These are phyloP conservation scores for Aleadryas rufinucha DNA, from an alignment of 2,113 vertebrate species.

Conservation along the genomic window DNA sequence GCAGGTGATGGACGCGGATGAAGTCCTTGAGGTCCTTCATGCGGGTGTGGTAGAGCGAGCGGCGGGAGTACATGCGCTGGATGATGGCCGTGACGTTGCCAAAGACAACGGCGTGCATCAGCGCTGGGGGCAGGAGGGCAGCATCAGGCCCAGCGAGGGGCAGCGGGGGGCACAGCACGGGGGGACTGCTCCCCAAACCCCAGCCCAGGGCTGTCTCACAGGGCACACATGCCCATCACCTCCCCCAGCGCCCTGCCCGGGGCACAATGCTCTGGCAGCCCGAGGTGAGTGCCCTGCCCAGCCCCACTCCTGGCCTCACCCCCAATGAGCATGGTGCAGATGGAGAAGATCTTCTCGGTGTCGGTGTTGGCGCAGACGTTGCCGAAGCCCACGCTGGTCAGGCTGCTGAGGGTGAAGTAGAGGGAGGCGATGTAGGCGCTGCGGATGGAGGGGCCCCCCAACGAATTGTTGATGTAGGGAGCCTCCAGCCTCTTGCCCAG, in stretches of 20 bases:
- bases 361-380: constrained; percentile 96
- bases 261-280: accelerated
- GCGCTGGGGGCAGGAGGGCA: constrained; percentile 63
- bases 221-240: accelerated
- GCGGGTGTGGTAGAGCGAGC: constrained; percentile 94
- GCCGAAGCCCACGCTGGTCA: constrained; percentile 95
- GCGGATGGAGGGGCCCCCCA: constrained; percentile 86
- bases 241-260: neutral
- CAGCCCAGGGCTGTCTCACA: neutral
- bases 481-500: constrained; percentile 90
- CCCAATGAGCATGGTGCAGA: constrained; percentile 96
- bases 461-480: constrained; percentile 87
- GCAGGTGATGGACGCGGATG: constrained; percentile 90
- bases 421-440: constrained; percentile 94
- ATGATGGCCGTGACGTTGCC: constrained; percentile 97
- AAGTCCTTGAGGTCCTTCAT: constrained; percentile 98
- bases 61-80: constrained; percentile 97
- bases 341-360: constrained; percentile 94
- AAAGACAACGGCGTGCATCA: constrained; percentile 97
- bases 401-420: constrained; percentile 97
- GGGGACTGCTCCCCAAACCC: neutral
- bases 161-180: accelerated
- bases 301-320: constrained; percentile 72
- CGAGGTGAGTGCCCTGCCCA: neutral
- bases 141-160: neutral